Percentiles rank a stretch among this genome's conserved stretches.
These are phyloP conservation scores for Ypsolopha sequella DNA, from an alignment of 2,888 invertebrate species.

Conservation along the genomic window DNA sequence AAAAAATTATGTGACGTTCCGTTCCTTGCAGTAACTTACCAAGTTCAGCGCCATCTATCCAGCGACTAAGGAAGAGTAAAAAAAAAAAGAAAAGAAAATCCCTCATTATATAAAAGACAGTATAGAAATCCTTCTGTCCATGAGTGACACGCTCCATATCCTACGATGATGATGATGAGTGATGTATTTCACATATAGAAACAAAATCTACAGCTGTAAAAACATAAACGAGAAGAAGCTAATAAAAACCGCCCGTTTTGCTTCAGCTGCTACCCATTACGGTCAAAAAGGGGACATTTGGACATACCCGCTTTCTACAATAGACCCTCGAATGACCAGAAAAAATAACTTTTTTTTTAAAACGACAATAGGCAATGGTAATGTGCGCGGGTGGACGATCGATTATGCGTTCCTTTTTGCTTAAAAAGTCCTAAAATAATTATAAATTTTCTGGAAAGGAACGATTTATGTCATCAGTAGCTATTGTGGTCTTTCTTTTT, in stretches of 20 bases:
- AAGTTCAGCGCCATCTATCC: no score
- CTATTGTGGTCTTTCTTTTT: constrained; percentile 39
- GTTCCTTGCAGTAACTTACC: no score
- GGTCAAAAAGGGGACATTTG: constrained; percentile 49
- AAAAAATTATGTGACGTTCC: no score
- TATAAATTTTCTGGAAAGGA: constrained; percentile 53
- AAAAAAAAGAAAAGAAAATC: no score
- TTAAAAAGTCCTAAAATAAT: constrained; percentile 54
- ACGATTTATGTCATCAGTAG: constrained; percentile 60
- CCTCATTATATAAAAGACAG: no score
- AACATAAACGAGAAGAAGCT: background rate
- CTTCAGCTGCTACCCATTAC: constrained; percentile 56
- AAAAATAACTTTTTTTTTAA: constrained; percentile 57
- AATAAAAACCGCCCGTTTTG: constrained; percentile 7
- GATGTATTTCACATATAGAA: constrained; percentile 7
- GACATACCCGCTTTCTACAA: constrained; percentile 55
- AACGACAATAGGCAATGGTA: constrained; percentile 39
- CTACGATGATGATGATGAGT: background rate
- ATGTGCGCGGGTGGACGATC: constrained; percentile 63
- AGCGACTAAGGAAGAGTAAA: no score
- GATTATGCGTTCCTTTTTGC: constrained; percentile 40
- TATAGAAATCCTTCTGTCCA: no score
- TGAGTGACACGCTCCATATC: no score
- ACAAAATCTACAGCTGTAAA: background rate
- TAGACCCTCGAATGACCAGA: constrained; percentile 57